phyloP scores from a whole-genome alignment of 92 coral and sea anemone species.

The Metridium senile region DNA sequence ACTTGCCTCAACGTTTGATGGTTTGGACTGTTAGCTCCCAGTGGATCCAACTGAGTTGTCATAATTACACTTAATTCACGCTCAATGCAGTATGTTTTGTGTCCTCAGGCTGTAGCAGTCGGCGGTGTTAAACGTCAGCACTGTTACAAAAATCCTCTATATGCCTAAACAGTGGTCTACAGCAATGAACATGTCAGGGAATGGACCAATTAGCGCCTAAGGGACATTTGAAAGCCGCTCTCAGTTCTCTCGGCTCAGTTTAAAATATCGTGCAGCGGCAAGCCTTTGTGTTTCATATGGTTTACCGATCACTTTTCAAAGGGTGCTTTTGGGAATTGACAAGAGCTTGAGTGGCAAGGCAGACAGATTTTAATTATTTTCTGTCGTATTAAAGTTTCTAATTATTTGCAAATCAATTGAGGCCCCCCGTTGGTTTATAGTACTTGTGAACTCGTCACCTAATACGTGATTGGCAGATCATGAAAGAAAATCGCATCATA shows the following conservation, averaged over 20 bases:
- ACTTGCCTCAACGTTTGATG: slow-evolving; percentile 69
- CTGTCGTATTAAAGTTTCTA: slow-evolving; percentile 99
- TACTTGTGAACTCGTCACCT: slow-evolving; percentile 90
- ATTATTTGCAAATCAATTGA: slow-evolving; percentile 99
- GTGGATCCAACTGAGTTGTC: slow-evolving; percentile 93
- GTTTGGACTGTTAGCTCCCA: slow-evolving; percentile 73
- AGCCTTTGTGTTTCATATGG: slow-evolving; percentile 73
- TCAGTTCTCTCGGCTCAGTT: slow-evolving; percentile 73
- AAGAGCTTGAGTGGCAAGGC: slow-evolving; percentile 97
- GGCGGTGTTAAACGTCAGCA: slow-evolving; percentile 80
- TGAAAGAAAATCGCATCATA: slow-evolving; percentile 94
- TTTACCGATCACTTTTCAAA: slow-evolving; percentile 94
- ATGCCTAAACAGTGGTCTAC: slow-evolving; percentile 76
- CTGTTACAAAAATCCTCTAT: slow-evolving; percentile 65
- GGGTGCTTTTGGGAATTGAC: slow-evolving; percentile 94
- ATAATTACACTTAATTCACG: slow-evolving; percentile 96
- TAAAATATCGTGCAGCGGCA: slow-evolving; percentile 88
- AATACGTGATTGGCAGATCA: slow-evolving; percentile 89
- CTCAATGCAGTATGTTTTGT: slow-evolving; percentile 95
- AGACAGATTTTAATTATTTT: slow-evolving; percentile 95
- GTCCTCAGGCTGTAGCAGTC: slow-evolving; percentile 97
- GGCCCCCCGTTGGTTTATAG: slow-evolving; percentile 95
- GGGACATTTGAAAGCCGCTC: slow-evolving; percentile 78
- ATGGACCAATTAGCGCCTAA: slow-evolving; percentile 86
- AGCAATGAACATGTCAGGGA: slow-evolving; percentile 69